phyloP scores from a whole-genome alignment of 2,888 invertebrate species.

The Leucoma salicis region DNA sequence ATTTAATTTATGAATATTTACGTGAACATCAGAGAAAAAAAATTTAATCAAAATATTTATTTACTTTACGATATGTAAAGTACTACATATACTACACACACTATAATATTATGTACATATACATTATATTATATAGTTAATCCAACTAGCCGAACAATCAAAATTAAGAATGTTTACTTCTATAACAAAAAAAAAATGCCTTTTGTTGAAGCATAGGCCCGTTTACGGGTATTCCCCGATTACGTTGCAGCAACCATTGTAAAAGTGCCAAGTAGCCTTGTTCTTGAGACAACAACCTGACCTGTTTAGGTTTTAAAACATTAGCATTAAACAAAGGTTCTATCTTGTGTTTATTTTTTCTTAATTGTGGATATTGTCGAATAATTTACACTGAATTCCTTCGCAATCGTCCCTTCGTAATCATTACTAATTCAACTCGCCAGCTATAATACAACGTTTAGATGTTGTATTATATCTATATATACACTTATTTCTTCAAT shows the following conservation, averaged over 20 bases:
- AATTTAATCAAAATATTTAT: no score
- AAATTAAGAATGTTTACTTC: not conserved
- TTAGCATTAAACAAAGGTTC: conserved; percentile 31
- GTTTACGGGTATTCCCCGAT: not conserved
- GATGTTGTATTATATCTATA: conserved; percentile 28
- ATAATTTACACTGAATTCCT: no score
- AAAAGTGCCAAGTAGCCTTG: conserved; percentile 23
- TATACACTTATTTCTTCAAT: conserved; percentile 15
- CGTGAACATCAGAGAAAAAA: no score
- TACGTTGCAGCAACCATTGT: not conserved
- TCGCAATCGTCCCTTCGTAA: conserved; percentile 26
- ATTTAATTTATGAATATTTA: no score
- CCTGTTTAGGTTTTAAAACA: conserved; percentile 31
- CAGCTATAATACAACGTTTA: no score
- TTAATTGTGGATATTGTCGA: no score
- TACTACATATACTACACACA: no score
- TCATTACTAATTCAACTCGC: conserved; percentile 34
- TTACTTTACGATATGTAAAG: no score
- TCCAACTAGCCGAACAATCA: no score
- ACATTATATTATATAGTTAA: no score
- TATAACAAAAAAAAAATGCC: not conserved
- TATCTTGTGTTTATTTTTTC: no score
- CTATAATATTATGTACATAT: no score
- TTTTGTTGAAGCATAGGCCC: conserved; percentile 2
- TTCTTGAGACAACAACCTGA: conserved; percentile 22